Evolutionary conservation across 2,888 invertebrate species (phyloP).

Genomic region (Stenotaenia linearis): DNA sequence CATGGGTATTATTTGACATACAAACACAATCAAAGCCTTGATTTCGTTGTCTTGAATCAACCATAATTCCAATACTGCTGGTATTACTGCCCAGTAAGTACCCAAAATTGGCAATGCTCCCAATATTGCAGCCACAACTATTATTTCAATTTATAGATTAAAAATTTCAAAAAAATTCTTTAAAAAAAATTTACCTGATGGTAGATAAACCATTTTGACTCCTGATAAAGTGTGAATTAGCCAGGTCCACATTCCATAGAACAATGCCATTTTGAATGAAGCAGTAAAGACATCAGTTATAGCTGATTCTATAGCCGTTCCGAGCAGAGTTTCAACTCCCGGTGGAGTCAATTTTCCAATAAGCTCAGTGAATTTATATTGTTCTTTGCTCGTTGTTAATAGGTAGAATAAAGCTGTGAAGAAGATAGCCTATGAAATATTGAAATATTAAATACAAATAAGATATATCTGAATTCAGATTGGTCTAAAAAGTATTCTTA

Average conservation of each 20-base stretch:
- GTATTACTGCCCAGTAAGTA: slow-evolving; percentile 90
- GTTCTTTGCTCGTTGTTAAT: slow-evolving; percentile 72
- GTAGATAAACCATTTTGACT: slow-evolving; percentile 87
- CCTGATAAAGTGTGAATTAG: slow-evolving; percentile 91
- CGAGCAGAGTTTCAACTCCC: slow-evolving; percentile 51
- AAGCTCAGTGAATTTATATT: slow-evolving; percentile 89
- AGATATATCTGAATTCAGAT: no score
- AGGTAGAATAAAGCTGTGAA: slow-evolving; percentile 94
- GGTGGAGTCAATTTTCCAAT: slow-evolving; percentile 72
- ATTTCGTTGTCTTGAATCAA: slow-evolving; percentile 78
- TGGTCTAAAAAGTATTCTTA: no score
- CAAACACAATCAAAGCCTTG: slow-evolving; percentile 71
- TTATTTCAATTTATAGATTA: slow-evolving; percentile 40
- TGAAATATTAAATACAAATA: no score
- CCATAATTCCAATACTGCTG: slow-evolving; percentile 92
- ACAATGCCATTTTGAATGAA: slow-evolving; percentile 91
- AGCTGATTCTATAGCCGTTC: slow-evolving; percentile 75
- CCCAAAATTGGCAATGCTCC: slow-evolving; percentile 95
- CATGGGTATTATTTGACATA: slow-evolving; percentile 82
- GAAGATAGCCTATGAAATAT: slow-evolving; percentile 74
- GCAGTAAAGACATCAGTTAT: slow-evolving; percentile 92
- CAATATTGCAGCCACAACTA: slow-evolving; percentile 81
- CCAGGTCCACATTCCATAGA: slow-evolving; percentile 98
- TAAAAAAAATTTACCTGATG: slow-evolving; percentile 64
- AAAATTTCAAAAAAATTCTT: background rate